Base-by-base conservation (phyloP, 2,113 vertebrate species). In the Campylorhamphus procurvoides region DNA sequence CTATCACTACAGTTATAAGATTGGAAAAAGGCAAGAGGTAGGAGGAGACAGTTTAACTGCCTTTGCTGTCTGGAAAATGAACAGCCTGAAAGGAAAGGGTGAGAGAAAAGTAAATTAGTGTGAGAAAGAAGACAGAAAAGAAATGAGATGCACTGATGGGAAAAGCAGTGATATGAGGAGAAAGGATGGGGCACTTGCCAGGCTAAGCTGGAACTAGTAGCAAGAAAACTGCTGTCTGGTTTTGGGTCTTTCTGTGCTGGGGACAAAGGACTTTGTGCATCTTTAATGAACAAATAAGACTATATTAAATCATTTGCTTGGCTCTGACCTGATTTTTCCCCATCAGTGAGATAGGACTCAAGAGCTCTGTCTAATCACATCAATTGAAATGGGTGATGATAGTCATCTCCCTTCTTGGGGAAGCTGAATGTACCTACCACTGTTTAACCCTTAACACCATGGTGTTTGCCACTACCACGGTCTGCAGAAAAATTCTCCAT, bases 31-130 rank as follows among this genome's bases (percentile, higher is more conserved):
- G 29, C 60, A 84, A 28, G 62, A 75, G 58, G 74, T 84, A 52
- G 62, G 44, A 93, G 40, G 49, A 85, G 53, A 73, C 62, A 90
- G n/a, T 73, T 79, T 76, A 90, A 90, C 78, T 91, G 77, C 64
- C 69, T 87, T 78, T 84, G 50, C 78, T 83, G 28, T 85, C 84
- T 95, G 87, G 67, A 85, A 91, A 97, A 59, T 22, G 71, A 94
- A 72, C 49, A 52, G 52, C 53, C 53, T 67, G 24, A 84, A 90
- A 90, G 82, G 66, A 94, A 91, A 66, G 42, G 24, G 40, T 68
- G 90, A 69, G 42, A 81, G 42, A 67, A 84, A 80, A 46, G 50
- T 28, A 50, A 79, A 5, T 44, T 71, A 40, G 25, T 33, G 25
- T 33, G 79, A 88, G 82, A 77, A 90, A 69, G 53, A 88, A 44